Evolutionary conservation across 2,113 vertebrate species (phyloP).

Genomic region (Carassius auratus): DNA sequence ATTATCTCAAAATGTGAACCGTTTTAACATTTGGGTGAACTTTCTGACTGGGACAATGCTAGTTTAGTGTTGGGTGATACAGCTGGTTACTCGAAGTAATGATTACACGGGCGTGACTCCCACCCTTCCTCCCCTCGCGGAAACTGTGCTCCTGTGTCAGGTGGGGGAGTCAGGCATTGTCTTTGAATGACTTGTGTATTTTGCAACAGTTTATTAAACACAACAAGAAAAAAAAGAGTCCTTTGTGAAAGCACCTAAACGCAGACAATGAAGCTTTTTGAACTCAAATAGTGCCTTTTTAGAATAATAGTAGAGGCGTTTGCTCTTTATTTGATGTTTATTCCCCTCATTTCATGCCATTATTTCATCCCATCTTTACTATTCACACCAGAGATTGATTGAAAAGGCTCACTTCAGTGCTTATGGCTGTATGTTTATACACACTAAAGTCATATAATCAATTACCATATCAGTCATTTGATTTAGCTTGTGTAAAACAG

Average conservation of each 20-base stretch:
- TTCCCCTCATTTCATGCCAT: neutral
- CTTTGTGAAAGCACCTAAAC: neutral
- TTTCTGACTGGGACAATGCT: neutral
- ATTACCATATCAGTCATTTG: conserved; percentile 54
- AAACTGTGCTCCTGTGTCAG: conserved; percentile 32
- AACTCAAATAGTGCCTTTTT: neutral
- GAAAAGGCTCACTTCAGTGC: neutral
- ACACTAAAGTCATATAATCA: conserved; percentile 34
- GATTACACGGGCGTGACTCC: conserved; percentile 43
- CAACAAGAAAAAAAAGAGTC: too few relatives aligned
- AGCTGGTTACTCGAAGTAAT: conserved; percentile 44
- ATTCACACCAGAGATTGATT: neutral
- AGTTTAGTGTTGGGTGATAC: neutral
- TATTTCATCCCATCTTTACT: neutral
- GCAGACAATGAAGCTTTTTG: neutral
- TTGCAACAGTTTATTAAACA: conserved; percentile 2
- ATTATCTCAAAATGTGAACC: neutral
- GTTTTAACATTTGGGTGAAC: neutral
- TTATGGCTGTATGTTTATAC: neutral
- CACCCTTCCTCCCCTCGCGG: neutral
- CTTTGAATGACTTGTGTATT: conserved; percentile 39
- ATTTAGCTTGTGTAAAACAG: conserved; percentile 53
- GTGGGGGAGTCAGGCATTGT: neutral
- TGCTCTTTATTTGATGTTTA: neutral
- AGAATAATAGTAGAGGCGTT: neutral